A percentile compares a stretch with the other conserved stretches of the same genome.
Evolutionary conservation across 2,888 invertebrate species (phyloP).

Genomic region (Bembecia ichneumoniformis): DNA sequence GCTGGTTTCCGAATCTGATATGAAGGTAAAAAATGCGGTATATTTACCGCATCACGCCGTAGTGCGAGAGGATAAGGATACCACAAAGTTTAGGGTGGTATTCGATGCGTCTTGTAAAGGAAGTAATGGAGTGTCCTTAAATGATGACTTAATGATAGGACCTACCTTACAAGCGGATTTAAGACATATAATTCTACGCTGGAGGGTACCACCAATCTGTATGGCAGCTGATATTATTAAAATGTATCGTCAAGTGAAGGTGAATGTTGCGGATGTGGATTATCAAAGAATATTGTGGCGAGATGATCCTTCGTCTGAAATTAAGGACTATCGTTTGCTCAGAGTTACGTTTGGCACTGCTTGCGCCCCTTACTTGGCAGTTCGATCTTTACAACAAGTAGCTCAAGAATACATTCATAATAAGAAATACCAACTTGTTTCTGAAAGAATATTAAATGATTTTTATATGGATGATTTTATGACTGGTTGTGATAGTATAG

Average conservation of each 20-base stretch:
- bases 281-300: slow-evolving; percentile 17
- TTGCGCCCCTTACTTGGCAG: too few species aligned
- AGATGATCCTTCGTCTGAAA: slow-evolving; percentile 2
- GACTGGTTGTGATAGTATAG: slow-evolving; percentile 14
- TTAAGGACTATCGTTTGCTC: slow-evolving; percentile 13
- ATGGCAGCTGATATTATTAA: slow-evolving; percentile 21
- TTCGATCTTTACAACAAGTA: too few species aligned
- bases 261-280: slow-evolving; percentile 14
- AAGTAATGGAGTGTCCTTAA: too few species aligned
- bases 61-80: too few species aligned
- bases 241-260: slow-evolving; percentile 24
- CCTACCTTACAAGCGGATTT: slow-evolving; percentile 19
- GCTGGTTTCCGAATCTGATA: too few species aligned
- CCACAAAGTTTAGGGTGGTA: too few species aligned
- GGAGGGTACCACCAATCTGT: slow-evolving; percentile 14
- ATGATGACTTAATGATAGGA: too few species aligned
- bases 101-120: too few species aligned
- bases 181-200: slow-evolving; percentile 18
- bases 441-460: not conserved
- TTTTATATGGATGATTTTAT: too few species aligned
- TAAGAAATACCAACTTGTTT: slow-evolving; percentile 12
- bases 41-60: too few species aligned
- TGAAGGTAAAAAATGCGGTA: too few species aligned
- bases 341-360: slow-evolving; percentile 23
- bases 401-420: too few species aligned